Evolutionary conservation across 2,888 invertebrate species (phyloP).

Genomic region (Corbicula japonica): DNA sequence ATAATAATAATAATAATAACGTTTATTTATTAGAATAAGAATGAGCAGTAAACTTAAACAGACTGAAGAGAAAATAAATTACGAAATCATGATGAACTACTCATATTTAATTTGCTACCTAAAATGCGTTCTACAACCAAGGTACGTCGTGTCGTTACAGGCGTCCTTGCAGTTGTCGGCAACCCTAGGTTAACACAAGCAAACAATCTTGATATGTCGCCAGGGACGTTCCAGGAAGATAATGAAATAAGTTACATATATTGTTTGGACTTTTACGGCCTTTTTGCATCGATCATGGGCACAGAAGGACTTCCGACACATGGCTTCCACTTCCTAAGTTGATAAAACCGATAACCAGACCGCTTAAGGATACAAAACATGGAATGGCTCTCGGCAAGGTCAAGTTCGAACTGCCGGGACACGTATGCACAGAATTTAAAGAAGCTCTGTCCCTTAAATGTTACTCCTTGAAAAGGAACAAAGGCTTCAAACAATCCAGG

Average conservation of each 20-base stretch:
- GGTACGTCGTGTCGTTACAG: not conserved
- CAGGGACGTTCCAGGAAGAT: not conserved
- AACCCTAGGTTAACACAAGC: slow-evolving; percentile 12
- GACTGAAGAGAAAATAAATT: not conserved
- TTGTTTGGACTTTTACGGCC: slow-evolving; percentile 12
- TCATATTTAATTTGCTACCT: not conserved
- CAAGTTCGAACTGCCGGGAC: too few species aligned
- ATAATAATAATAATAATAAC: not conserved
- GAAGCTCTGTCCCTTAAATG: too few species aligned
- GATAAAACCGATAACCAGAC: too few species aligned
- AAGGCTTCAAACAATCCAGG: too few species aligned
- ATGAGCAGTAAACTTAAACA: not conserved
- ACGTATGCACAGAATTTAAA: too few species aligned
- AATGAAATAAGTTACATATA: not conserved
- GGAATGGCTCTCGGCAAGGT: too few species aligned
- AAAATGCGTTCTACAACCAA: not conserved
- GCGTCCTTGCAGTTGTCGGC: slow-evolving; percentile 18
- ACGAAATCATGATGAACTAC: not conserved
- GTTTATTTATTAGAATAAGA: not conserved
- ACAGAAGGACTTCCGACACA: too few species aligned
- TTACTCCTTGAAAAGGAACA: too few species aligned
- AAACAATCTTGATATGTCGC: slow-evolving; percentile 17
- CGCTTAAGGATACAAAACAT: too few species aligned
- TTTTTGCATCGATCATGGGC: slow-evolving; percentile 3
- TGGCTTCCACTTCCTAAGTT: too few species aligned